These are phyloP conservation scores for Agrypnus murinus DNA, from an alignment of 2,888 invertebrate genomes.

Conservation along the genomic window DNA sequence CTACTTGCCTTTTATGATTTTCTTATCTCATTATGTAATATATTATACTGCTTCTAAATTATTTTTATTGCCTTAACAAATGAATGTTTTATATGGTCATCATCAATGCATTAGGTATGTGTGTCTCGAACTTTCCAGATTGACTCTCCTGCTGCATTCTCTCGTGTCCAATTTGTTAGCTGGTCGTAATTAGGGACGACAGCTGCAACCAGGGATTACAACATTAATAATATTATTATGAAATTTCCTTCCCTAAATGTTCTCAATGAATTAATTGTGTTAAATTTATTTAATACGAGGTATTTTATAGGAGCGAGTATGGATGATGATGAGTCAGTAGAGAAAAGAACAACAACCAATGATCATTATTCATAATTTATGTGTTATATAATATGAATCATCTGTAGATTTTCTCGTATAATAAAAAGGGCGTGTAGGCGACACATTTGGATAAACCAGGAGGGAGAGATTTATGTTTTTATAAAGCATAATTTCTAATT, in stretches of 20 bases:
- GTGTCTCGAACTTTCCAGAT: slow-evolving; percentile 6
- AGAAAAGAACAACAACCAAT: slow-evolving; percentile 22
- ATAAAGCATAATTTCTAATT: no score
- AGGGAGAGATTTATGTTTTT: background rate
- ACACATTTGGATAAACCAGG: background rate
- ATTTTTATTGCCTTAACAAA: slow-evolving; percentile 8
- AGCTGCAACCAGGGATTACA: slow-evolving; percentile 26
- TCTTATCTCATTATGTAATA: slow-evolving; percentile 14
- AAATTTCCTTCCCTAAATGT: slow-evolving; percentile 27
- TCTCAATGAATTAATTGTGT: slow-evolving; percentile 32
- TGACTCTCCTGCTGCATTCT: slow-evolving; percentile 13
- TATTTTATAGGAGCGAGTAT: no score
- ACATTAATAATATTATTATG: slow-evolving; percentile 26
- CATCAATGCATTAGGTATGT: background rate
- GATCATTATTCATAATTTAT: slow-evolving; percentile 39
- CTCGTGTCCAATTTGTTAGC: slow-evolving; percentile 8
- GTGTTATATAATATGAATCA: slow-evolving; percentile 27
- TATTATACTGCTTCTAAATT: background rate
- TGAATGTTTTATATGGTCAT: slow-evolving; percentile 2
- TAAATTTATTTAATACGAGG: slow-evolving; percentile 22
- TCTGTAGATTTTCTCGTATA: background rate
- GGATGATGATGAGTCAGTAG: slow-evolving; percentile 36
- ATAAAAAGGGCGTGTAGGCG: slow-evolving; percentile 2
- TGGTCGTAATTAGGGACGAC: slow-evolving; percentile 17
- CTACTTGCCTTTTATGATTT: slow-evolving; percentile 2